These are phyloP conservation scores for Sarcophaga rosellei DNA, from an alignment of 2,888 invertebrate species.

Conservation along the genomic window DNA sequence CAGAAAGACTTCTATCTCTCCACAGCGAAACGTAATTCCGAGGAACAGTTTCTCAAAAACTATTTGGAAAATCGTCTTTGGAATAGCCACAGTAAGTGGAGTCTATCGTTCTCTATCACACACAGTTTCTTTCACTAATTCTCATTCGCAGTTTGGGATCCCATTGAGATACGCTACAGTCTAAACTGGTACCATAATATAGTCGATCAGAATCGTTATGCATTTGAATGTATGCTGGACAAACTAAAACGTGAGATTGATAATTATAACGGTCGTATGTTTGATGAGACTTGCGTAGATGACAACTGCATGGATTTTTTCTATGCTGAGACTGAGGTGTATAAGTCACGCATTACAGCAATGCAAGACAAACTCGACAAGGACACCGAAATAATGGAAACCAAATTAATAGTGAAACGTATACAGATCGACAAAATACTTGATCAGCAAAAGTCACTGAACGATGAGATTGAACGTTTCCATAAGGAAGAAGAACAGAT, in stretches of 20 bases:
- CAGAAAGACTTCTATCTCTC: slow-evolving; percentile 11
- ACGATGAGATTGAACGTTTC: slow-evolving; percentile 64
- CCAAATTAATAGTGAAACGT: slow-evolving; percentile 38
- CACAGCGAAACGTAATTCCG: slow-evolving; percentile 21
- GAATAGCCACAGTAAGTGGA: slow-evolving; percentile 45
- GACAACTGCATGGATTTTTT: slow-evolving; percentile 47
- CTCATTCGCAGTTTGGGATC: slow-evolving; percentile 54
- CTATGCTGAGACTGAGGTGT: slow-evolving; percentile 47
- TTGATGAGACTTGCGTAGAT: slow-evolving; percentile 14
- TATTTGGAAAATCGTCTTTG: slow-evolving; percentile 44
- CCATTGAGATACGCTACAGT: slow-evolving; percentile 69
- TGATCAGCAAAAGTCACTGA: slow-evolving; percentile 46
- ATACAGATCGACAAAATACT: slow-evolving; percentile 57
- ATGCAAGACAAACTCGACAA: slow-evolving; percentile 49
- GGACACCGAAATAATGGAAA: slow-evolving; percentile 58
- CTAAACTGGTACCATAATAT: slow-evolving; percentile 33
- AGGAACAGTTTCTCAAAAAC: slow-evolving; percentile 18
- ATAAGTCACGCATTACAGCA: slow-evolving; percentile 54
- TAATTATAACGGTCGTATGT: background rate
- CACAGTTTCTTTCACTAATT: too few relatives aligned
- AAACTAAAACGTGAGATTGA: slow-evolving; percentile 32
- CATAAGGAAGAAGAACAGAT: slow-evolving; percentile 57
- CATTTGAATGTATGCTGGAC: background rate
- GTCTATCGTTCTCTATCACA: background rate
- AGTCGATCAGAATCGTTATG: slow-evolving; percentile 49